Evolutionary conservation across 1,140 invertebrate species (phyloP), one percentile per base, ranked within the genome.

Genomic region (Scaptomyza graminum): DNA sequence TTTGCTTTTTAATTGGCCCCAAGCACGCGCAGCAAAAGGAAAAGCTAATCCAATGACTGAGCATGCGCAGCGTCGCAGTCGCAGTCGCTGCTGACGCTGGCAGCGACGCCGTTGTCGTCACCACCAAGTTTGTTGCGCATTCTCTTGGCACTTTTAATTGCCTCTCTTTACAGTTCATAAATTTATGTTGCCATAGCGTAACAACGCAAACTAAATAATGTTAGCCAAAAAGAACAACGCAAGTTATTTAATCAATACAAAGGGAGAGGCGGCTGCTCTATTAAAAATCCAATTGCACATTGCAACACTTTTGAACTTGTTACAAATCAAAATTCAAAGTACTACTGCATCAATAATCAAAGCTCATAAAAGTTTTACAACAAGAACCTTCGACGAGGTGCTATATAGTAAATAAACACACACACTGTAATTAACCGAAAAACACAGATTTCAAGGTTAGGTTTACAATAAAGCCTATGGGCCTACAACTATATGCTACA

Each of bases 11-110:
- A 76, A 77, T 77, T 77, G 72, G 66, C 55, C 13, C 8, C 22
- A 70, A 65, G 56, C 74, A 77, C 72, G 74, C 74, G 57, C 74
- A 65, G 71, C 18, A 74, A 77, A 75, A 71, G 62, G 72, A 66
- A 75, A 77, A 78, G 73, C 75, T n/a, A 62, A 60, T 69, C 13
- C 44, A 70, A 12, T 75, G 47, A 63, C 43, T 76, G 76, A 62
- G 57, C 73, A 66, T 71, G 73, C 73, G 57, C 49, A 57, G 39
- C 71, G 18, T 28, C 55, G 11, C 51, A 18, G 54, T 34, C 25
- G 31, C 31, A 5, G 44, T 18, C 25, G 54, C 18, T 0, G 64
- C 37, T n/a, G 12, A n/a, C 37, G 37, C 37, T 16, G 39, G 34
- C 51, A 3, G 34, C 22, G 54, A 7, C 6, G 52, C 9, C 51